Base-by-base conservation (phyloP, 2,888 invertebrate species). In the Trichogramma dendrolimi region DNA sequence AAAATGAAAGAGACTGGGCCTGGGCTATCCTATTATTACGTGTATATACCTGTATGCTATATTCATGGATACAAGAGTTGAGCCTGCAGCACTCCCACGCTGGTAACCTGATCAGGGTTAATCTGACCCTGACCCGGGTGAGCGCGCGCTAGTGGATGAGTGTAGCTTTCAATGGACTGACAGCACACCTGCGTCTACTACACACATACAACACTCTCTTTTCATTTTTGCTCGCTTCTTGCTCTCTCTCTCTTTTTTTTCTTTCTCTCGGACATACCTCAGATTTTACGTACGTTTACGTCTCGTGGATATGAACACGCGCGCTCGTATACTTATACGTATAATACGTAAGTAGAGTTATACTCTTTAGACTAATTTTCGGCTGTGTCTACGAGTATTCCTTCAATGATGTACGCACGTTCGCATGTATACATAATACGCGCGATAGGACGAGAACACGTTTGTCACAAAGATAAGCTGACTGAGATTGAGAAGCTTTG, bases 61-160 rank as follows among this genome's bases (percentile, higher is more conserved):
- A 27, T 27, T 27, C 27, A 27, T 27, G 53, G 39, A 47, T 50
- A 43, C 10, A 39, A 5, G 42, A 51, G 44, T 50, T 11, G 69
- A 65, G 71, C 74, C 70, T 73, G 71, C 69, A 73, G 70, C 73
- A 78, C 78, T 79, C 78, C 78, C 78, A 78, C 78, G 78, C 78
- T 72, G 73, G 77, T 76, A 77, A 78, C 75, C 72, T 74, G 77
- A 76, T 78, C 78, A 73, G 75, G 77, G 76, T 78, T 78, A 77
- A 78, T 77, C 74, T 73, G 76, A 74, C 77, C 76, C 75, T 78
- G 78, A 78, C 77, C 78, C 72, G 74, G 27, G 27, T 27, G 27
- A 27, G 27, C 70, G 67, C 63, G 66, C 70, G 66, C 69, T 67
- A 66, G 27, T 27, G 27, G 27, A 63, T 62, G 6, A 27, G 7